Base-by-base conservation (phyloP, 2,888 invertebrate genomes). In the Blastobasis lacticolella region DNA sequence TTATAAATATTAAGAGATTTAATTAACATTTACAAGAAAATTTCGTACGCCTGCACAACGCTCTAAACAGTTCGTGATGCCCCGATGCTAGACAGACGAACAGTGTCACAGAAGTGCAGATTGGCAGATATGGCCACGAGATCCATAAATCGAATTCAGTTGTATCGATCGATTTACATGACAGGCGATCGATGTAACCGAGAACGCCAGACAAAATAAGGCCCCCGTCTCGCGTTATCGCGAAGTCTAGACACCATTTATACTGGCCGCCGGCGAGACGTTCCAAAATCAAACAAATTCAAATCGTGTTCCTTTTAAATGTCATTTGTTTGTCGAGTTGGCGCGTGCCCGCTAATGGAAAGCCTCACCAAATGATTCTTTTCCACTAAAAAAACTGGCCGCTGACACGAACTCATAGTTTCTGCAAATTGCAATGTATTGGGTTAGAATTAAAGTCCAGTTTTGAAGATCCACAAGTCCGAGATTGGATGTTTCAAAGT, bases 311-410 rank as follows among this genome's bases (percentile, higher is more conserved):
- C 74, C 75, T 78, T 79, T 68, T 73, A 83, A 81, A 81, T 81
- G 81, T 80, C 80, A 81, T 83, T 84, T 81, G 78, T 81, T 80
- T 80, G 75, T 79, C 71, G 78, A 78, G 68, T 69, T 75, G 80
- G 82, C 85, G 79, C 86, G 86, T 86, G 86, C 86, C 80, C 71
- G 66, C 82, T 86, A 85, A 86, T 86, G 84, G 84, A 84, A 82
- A 80, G 84, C 79, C 69, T 75, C 73, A 73, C 70, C 71, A 67
- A 74, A 67, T 69, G 71, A 73, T 74, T 76, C 69, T 70, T 75
- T 78, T 75, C 73, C 69, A 23, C 23, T 23, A 23, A 23, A 57
- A 69, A 77, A 71, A 73, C 61, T 63, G 62, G 59, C 61, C 63
- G 63, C 68, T 76, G 75, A 72, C 79, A 79, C 76, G 78, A 76